Evolutionary conservation across 2,888 invertebrate species (phyloP), one percentile per base, ranked within the genome.

Genomic region (Agapostemon virescens): DNA sequence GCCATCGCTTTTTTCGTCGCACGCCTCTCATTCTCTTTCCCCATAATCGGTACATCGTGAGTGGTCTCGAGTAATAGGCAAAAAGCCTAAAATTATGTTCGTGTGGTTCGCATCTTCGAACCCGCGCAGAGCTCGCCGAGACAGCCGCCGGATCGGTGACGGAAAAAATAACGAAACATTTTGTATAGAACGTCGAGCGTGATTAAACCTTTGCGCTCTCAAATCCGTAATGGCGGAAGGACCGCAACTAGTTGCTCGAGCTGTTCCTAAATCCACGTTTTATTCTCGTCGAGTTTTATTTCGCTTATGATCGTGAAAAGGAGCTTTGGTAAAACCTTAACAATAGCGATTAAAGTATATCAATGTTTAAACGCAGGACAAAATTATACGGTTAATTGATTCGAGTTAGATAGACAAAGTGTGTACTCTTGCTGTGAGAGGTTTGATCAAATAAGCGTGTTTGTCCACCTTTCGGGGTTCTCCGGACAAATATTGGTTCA

Each of bases 11-110:
- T 81, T 85, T 79, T 72, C 82, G 33, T 81, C 83, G 61, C 36
- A 11, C 61, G 61, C 70, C 40, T 45, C 69, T 79, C 61, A 30
- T 68, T 58, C 61, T 72, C 81, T 81, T 88, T 82, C 82, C 71
- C 78, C 83, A 73, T 79, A 83, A 83, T 82, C 83, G 78, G 74
- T 76, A 55, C 69, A 82, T 82, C 81, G 74, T 20, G 77, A 81
- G 70, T 68, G 81, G 45, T 78, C 74, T 68, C 73, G 79, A 17
- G 72, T 76, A 70, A 82, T 55, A 70, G 76, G 80, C 77, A 83
- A 78, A 78, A 79, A 78, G 58, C 52, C 33, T 77, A 66, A 77
- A 77, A 82, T 72, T 75, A 69, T 71, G 74, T 33, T 58, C 67
- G 74, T 70, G 67, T 45, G 68, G 23, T 49, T 30, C 69, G 61